Evolutionary conservation across 2,888 invertebrate species (phyloP), one percentile per base, ranked within the genome.

Genomic region (Dasysyrphus albostriatus): DNA sequence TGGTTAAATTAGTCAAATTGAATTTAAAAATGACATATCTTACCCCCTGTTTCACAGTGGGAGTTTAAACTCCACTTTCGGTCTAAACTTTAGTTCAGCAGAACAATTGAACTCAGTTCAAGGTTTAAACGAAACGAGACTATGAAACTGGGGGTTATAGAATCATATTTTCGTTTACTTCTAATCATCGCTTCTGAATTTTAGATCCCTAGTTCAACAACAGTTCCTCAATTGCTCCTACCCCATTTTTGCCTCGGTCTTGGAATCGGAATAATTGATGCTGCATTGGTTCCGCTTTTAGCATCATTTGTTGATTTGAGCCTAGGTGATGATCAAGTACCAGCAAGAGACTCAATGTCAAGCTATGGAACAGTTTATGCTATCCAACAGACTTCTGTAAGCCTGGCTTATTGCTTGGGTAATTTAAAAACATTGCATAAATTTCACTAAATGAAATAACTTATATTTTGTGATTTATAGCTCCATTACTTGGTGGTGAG

Each of bases 351-450:
- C 74, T 89, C 90, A 12, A 91, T 90, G 88, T 94, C 94, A n/a
- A 94, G 95, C 88, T 97, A 97, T 90, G 96, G 96, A 5, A 95
- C 95, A 0, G 95, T 97, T n/a, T 97, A 97, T 91, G 96, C 97
- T 70, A 94, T 97, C 74, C 97, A 96, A 89, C 97, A 97, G 93
- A 95, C 95, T 16, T 95, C 97, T 5, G 96, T 97, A 58, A 96
- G 97, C 89, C 93, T 97, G 63, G 97, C 97, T 29, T 97, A 97
- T 91, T 95, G 95, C 39, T 92, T 97, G 61, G 96, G 96, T 96
- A 65, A 65, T n/a, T 29, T 8, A 4, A 14, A 24, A 19, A 7
- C 14, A 14, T 42, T 49, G 7, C 6, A 12, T 5, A 10, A 32
- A 67, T 63, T 67, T 39, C 12, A 39, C 12, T 2, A 3, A 9